These are phyloP conservation scores for Melitaea cinxia DNA, from an alignment of 1,140 invertebrate genomes.

Conservation along the genomic window DNA sequence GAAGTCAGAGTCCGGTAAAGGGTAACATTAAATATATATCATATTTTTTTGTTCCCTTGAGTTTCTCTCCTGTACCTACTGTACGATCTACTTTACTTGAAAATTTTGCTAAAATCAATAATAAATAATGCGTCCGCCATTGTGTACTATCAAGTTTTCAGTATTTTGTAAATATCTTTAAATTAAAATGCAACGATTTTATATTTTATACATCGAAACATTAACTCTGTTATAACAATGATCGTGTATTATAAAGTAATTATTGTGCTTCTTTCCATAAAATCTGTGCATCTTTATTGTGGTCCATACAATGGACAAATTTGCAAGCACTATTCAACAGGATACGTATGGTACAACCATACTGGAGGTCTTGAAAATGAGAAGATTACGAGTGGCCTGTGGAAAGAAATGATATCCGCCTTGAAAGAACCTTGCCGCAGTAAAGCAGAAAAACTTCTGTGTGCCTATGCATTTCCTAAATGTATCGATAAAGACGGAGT, in stretches of 20 bases:
- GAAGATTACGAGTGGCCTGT: conserved; percentile 89
- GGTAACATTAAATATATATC: conserved; percentile 14
- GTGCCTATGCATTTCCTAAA: conserved; percentile 95
- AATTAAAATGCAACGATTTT: conserved; percentile 66
- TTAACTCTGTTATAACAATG: conserved; percentile 49
- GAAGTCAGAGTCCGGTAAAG: not conserved
- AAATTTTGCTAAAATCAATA: conserved; percentile 73
- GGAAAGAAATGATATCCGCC: conserved; percentile 91
- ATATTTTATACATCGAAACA: conserved; percentile 44
- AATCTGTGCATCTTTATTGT: conserved; percentile 85
- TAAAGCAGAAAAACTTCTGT: conserved; percentile 94
- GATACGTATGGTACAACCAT: conserved; percentile 92
- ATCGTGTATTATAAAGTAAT: conserved; percentile 47
- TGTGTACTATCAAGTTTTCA: conserved; percentile 61
- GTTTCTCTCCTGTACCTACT: conserved; percentile 26
- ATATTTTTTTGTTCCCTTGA: conserved; percentile 12
- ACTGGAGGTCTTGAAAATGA: conserved; percentile 91
- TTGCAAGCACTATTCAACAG: conserved; percentile 90
- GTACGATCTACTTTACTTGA: conserved; percentile 33
- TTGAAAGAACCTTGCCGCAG: conserved; percentile 91
- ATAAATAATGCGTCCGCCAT: conserved; percentile 76
- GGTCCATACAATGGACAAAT: conserved; percentile 93
- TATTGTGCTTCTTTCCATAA: conserved; percentile 59
- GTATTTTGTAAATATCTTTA: conserved; percentile 49
- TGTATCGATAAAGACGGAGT: conserved; percentile 86